Evolutionary conservation across 2,113 vertebrate species (phyloP), one percentile per base, ranked within the genome.

Genomic region (Perognathus longimembris): DNA sequence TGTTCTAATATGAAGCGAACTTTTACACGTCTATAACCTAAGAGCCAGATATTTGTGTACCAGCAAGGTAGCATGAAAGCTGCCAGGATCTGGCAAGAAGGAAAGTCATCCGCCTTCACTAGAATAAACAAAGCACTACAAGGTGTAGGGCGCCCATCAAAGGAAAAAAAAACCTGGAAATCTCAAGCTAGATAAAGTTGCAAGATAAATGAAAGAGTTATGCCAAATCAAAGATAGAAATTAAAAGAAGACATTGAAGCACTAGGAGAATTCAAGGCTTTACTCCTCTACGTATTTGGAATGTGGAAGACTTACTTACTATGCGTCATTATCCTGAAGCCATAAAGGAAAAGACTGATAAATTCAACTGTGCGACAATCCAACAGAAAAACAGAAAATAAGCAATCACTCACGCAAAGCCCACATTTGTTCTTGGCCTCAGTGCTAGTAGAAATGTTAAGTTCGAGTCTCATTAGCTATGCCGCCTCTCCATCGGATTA

Each of bases 301-400:
- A 87, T 86, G 83, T 7, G 54, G 74, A 86, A 85, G 92, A 79
- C 75, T 93, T 59, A 90, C 88, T 93, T 90, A 94, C 77, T 90
- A 90, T 91, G 82, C 90, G 63, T 90, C 82, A 90, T 75, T 86
- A 93, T 93, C 92, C 87, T 85, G 87, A 85, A 90, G 88, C 88
- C 92, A 94, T 86, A 80, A 89, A 79, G 76, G 85, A 88, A 83
- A 93, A 90, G 81, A 90, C 75, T 94, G 67, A 94, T 90, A 85
- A 93, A 90, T 86, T 80, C 69, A 90, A 90, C 82, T 38, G 76
- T 67, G 17, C 80, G 73, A 81, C 36, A 86, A 81, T 73, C 36
- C 67, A 89, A 74, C 30, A 90, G 82, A 66, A 86, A 85, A 75
- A 28, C 18, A 88, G 85, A 77, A 83, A 34, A 93, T 59, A 28